These are phyloP conservation scores for Albula goreensis DNA, from an alignment of 2,113 vertebrate genomes.

Conservation along the genomic window DNA sequence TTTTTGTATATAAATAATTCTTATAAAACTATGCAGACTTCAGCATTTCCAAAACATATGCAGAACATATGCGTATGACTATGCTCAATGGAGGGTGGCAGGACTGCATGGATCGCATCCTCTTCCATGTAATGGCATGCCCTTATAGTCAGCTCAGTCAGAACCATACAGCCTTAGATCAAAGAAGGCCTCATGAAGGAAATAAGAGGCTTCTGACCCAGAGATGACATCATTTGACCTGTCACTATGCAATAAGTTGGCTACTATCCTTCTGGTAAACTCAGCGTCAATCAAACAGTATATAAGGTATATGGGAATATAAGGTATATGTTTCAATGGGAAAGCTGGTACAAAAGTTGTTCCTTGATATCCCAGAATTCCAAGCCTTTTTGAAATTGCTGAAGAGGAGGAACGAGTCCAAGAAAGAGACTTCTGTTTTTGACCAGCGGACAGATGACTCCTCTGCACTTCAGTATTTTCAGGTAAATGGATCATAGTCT, in stretches of 20 bases:
- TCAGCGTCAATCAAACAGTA: no score
- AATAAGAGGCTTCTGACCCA: no score
- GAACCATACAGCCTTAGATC: neutral
- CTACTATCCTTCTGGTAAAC: no score
- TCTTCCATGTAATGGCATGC: neutral
- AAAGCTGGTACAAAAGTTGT: neutral
- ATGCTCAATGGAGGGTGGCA: neutral
- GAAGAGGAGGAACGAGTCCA: slow-evolving; percentile 38
- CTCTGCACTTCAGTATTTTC: slow-evolving; percentile 61
- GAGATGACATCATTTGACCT: no score
- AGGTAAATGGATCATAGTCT: slow-evolving; percentile 57
- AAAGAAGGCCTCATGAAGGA: no score
- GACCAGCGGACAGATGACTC: slow-evolving; percentile 55
- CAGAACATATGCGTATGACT: slow-evolving; percentile 23
- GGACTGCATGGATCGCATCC: neutral
- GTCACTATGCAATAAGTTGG: no score
- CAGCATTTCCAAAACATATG: slow-evolving; percentile 10
- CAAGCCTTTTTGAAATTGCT: slow-evolving; percentile 56
- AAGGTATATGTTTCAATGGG: neutral
- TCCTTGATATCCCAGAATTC: slow-evolving; percentile 56
- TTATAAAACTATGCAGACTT: neutral
- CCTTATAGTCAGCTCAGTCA: neutral
- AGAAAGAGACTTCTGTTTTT: slow-evolving; percentile 51
- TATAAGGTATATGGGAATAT: no score
- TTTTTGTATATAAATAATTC: neutral